phyloP scores from a whole-genome alignment of 2,113 vertebrate species.

The Parus major region DNA sequence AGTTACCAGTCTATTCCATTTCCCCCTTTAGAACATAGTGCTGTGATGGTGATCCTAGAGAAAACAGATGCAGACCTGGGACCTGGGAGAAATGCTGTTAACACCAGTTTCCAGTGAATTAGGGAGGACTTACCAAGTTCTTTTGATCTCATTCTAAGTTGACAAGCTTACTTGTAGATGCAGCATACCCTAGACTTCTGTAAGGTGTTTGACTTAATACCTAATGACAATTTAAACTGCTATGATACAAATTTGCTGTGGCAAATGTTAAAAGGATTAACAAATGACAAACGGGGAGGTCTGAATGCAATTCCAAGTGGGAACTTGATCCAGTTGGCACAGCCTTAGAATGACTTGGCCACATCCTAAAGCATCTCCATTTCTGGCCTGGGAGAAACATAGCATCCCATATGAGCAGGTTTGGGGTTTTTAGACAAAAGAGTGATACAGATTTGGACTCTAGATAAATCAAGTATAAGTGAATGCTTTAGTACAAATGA shows the following conservation, averaged over 20 bases:
- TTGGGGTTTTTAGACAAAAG: neutral
- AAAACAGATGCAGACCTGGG: neutral
- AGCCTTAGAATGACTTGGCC: neutral
- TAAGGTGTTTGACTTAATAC: constrained; percentile 19
- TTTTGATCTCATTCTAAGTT: neutral
- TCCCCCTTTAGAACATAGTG: neutral
- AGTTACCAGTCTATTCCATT: neutral
- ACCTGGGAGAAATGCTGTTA: neutral
- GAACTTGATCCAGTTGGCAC: neutral
- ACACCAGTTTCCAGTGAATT: neutral
- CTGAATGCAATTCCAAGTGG: neutral
- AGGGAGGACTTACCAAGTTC: neutral
- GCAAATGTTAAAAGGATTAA: constrained; percentile 41
- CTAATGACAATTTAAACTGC: neutral
- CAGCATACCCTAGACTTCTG: neutral
- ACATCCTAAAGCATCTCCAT: neutral
- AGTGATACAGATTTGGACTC: neutral
- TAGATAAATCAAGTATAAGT: neutral
- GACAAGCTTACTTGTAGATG: neutral
- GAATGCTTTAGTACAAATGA: neutral
- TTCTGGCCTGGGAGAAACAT: fast-evolving
- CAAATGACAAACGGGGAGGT: neutral
- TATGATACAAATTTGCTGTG: constrained; percentile 19
- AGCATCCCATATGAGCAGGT: neutral
- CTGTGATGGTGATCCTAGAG: neutral